Conservation (phyloP, 2,113 vertebrate genomes). For the Malaclemys terrapin region DNA sequence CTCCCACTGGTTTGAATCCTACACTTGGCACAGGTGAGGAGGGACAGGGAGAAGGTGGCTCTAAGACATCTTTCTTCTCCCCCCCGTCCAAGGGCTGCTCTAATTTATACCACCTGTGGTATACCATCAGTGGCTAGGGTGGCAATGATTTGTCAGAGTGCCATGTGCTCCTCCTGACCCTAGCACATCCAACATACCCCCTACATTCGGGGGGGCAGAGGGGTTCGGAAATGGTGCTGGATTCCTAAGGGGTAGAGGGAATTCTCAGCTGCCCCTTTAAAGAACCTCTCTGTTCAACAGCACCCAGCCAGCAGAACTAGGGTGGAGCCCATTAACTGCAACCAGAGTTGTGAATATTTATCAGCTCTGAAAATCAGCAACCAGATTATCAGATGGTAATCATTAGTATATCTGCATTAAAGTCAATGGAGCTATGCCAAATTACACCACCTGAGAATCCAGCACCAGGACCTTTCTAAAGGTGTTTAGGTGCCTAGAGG, state of each 20-base stretch:
- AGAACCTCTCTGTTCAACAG: not conserved
- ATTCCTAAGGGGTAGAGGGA: no score
- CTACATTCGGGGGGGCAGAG: fast-evolving
- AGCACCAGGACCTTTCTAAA: no score
- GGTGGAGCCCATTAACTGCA: not conserved
- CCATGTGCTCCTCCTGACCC: no score
- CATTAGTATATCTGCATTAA: not conserved
- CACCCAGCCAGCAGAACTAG: not conserved
- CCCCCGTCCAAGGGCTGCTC: not conserved
- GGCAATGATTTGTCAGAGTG: no score
- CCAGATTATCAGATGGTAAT: not conserved
- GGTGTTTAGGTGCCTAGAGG: no score
- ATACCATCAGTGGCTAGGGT: no score
- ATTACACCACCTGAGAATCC: not conserved
- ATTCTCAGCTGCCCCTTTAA: not conserved
- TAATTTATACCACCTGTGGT: not conserved
- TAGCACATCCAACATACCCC: no score
- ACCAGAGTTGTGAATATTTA: not conserved
- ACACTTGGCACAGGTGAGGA: not conserved
- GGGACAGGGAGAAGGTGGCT: not conserved
- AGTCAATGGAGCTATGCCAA: not conserved
- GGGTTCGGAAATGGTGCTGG: no score
- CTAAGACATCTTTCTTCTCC: not conserved
- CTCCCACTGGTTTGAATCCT: not conserved
- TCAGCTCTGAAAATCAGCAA: not conserved